A percentile compares a stretch with the other conserved stretches of the same genome.
These are phyloP conservation scores for Cecropterus lyciades DNA, from an alignment of 1,140 invertebrate genomes.

Conservation along the genomic window DNA sequence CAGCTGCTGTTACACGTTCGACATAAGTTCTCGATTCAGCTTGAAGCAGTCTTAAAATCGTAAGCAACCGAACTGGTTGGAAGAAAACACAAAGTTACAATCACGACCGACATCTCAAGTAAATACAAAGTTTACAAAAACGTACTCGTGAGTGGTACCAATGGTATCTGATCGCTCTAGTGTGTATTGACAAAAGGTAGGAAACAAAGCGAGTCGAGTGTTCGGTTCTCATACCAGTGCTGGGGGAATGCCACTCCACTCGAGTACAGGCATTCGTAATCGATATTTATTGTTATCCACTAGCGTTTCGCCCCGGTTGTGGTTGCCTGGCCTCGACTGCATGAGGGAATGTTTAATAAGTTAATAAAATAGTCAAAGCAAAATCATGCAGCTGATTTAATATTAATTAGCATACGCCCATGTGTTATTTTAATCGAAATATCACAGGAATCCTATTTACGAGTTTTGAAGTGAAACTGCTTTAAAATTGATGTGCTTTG, in stretches of 20 bases:
- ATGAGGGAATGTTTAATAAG: too few species aligned
- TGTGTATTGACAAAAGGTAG: conserved; percentile 32
- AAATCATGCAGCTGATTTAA: too few species aligned
- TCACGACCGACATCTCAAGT: conserved; percentile 16
- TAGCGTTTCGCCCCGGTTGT: background rate
- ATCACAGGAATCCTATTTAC: too few species aligned
- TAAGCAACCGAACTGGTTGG: background rate
- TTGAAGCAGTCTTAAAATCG: background rate
- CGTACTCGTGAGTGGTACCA: background rate
- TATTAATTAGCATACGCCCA: too few species aligned
- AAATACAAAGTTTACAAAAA: conserved; percentile 30
- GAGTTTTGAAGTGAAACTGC: too few species aligned
- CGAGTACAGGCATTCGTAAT: conserved; percentile 25
- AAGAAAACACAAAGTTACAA: conserved; percentile 17
- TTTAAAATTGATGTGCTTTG: too few species aligned
- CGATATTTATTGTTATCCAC: conserved; percentile 32
- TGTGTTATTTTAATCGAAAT: too few species aligned
- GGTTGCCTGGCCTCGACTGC: background rate
- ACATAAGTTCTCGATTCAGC: background rate
- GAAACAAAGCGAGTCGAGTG: conserved; percentile 31
- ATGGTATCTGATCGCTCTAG: conserved; percentile 33
- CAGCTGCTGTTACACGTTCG: background rate
- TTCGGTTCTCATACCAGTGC: conserved; percentile 25
- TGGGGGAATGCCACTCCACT: conserved; percentile 27
- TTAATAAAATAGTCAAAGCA: too few species aligned